Base-by-base conservation (phyloP, 2,888 invertebrate species). In the Diarsia rubi region DNA sequence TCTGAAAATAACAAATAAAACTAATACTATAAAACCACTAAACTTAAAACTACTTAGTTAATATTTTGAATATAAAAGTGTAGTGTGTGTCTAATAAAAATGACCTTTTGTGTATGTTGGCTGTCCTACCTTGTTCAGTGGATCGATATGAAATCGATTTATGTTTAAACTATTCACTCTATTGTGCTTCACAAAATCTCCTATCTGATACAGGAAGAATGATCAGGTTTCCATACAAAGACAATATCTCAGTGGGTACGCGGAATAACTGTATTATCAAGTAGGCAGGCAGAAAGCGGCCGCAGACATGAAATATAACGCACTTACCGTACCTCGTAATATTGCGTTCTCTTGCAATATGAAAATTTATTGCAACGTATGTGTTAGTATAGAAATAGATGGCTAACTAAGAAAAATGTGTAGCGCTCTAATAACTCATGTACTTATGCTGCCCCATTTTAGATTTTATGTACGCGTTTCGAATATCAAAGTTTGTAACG, bases 291-390 rank as follows among this genome's bases (percentile, higher is more conserved):
- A 44, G 89, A 88, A 89, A 89, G 91, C 89, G 90, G 89, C 91
- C 93, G 91, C 93, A 90, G 93, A 93, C 92, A 94, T 95, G 95
- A 96, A 92, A 94, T 96, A 96, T 94, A 92, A 92, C 94, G 94
- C 93, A 95, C 95, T 95, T 94, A 92, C 89, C 90, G 89, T 93
- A 92, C 94, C 92, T 91, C 93, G 92, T 94, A 93, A 95, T 95
- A 96, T 95, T 95, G 93, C 95, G 94, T 93, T 94, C 93, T 92
- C 94, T 92, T 93, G 94, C 95, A 94, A 95, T 96, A 96, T 96
- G 93, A 95, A 95, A 96, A 96, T 96, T 95, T 96, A 96, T 96
- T 92, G 94, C 94, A 93, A 93, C 92, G 91, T 92, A 90, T 91
- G 91, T 90, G 90, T 90, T 87, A 90, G 89, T 91, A 91, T 90